These are phyloP conservation scores for Ectemnius cavifrons DNA, from an alignment of 2,888 invertebrate species.

Conservation along the genomic window DNA sequence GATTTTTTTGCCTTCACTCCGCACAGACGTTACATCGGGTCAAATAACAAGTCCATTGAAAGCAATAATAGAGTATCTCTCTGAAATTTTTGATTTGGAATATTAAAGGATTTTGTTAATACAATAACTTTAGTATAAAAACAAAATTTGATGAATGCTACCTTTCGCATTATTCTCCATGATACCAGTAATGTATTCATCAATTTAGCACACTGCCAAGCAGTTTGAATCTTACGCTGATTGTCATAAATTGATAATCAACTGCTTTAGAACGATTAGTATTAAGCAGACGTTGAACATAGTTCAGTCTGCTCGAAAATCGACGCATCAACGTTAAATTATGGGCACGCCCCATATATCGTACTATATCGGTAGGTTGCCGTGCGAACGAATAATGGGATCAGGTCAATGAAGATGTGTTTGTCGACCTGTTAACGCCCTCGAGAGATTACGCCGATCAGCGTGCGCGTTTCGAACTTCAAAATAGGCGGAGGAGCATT, in stretches of 20 bases:
- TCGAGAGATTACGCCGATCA: conserved; percentile 2
- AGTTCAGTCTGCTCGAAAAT: no score
- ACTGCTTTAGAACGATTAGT: no score
- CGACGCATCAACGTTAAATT: not conserved
- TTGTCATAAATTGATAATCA: no score
- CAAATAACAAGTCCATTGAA: not conserved
- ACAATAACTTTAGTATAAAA: no score
- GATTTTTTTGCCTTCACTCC: conserved; percentile 17
- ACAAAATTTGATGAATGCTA: not conserved
- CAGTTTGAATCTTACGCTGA: no score
- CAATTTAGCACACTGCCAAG: not conserved
- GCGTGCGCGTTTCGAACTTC: conserved; percentile 15
- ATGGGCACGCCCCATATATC: not conserved
- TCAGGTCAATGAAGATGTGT: conserved; percentile 12
- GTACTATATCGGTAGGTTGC: not conserved
- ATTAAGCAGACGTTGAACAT: no score
- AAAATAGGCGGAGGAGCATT: conserved; percentile 10
- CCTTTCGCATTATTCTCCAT: not conserved
- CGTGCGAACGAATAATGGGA: conserved; percentile 8
- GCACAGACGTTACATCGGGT: no score
- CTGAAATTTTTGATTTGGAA: no score
- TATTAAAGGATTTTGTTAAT: not conserved
- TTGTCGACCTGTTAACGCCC: conserved; percentile 11
- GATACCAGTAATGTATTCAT: not conserved
- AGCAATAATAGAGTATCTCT: conserved; percentile 12